Conservation (phyloP, 2,113 vertebrate genomes). For the Rhagologus leucostigma region DNA sequence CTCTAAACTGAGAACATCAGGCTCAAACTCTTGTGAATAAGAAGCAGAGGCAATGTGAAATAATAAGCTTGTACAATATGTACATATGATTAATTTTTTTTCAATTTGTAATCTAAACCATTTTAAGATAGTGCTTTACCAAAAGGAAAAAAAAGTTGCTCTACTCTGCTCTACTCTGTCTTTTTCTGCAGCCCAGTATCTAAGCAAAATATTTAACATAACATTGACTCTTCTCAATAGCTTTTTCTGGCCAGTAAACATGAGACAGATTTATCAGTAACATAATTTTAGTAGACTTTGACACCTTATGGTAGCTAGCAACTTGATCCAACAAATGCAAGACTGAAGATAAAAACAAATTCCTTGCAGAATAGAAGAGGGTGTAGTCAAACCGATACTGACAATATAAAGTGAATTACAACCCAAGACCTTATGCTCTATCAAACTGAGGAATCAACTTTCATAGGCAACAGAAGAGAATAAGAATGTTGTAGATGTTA, state of each 20-base stretch:
- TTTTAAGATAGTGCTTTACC: background rate
- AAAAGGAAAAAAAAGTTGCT: background rate
- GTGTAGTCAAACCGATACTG: background rate
- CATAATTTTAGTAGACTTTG: constrained; percentile 25
- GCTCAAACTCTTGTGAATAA: background rate
- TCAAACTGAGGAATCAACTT: background rate
- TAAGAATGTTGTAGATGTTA: background rate
- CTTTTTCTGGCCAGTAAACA: constrained; percentile 9
- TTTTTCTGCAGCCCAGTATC: background rate
- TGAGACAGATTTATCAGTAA: constrained; percentile 41
- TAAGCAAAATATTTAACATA: constrained; percentile 28
- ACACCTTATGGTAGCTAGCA: constrained; percentile 42
- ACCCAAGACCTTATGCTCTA: constrained; percentile 12
- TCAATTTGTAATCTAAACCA: background rate
- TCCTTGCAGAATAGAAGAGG: background rate
- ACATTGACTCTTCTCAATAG: background rate
- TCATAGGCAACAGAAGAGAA: background rate
- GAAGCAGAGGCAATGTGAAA: background rate
- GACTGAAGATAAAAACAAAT: constrained; percentile 21
- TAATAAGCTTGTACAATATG: background rate
- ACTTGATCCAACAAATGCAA: constrained; percentile 42
- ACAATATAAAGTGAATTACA: constrained; percentile 24
- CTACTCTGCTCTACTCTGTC: background rate
- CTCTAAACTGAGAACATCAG: background rate
- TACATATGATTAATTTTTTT: background rate